A percentile compares a stretch with the other conserved stretches of the same genome.
phyloP scores from a whole-genome alignment of 2,888 invertebrate species.

The Pseudococcus jackbeardsleyi region DNA sequence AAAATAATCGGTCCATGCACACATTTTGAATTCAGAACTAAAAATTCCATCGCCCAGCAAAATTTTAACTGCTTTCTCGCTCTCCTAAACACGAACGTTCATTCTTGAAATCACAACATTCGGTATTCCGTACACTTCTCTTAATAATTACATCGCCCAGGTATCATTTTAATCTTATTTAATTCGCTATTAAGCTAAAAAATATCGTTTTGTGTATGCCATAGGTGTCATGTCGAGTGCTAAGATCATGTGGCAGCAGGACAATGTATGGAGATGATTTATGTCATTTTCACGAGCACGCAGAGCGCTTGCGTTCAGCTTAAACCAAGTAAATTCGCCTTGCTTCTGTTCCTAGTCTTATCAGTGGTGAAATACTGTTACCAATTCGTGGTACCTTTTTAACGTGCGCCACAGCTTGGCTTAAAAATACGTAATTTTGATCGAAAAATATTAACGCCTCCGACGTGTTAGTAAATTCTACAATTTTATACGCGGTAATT shows the following conservation, averaged over 20 bases:
- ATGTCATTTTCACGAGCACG: constrained; percentile 16
- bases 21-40: too few species aligned
- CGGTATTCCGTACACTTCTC: too few species aligned
- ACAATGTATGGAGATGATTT: constrained; percentile 1
- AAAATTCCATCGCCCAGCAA: too few species aligned
- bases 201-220: neutral
- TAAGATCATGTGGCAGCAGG: neutral
- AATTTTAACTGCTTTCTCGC: too few species aligned
- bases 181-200: neutral
- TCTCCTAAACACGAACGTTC: too few species aligned
- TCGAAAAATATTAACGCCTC: neutral
- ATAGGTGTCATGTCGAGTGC: neutral
- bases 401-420: neutral
- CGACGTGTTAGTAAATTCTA: neutral
- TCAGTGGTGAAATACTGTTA: neutral
- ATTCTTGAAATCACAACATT: too few species aligned
- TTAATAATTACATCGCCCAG: neutral
- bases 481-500: too few species aligned
- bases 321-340: neutral
- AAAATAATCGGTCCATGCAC: too few species aligned
- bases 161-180: neutral
- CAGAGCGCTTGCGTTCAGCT: neutral
- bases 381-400: neutral
- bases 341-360: neutral
- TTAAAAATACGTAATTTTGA: neutral